Conservation (phyloP, 2,888 invertebrate genomes). For the Catocala fraxini region DNA sequence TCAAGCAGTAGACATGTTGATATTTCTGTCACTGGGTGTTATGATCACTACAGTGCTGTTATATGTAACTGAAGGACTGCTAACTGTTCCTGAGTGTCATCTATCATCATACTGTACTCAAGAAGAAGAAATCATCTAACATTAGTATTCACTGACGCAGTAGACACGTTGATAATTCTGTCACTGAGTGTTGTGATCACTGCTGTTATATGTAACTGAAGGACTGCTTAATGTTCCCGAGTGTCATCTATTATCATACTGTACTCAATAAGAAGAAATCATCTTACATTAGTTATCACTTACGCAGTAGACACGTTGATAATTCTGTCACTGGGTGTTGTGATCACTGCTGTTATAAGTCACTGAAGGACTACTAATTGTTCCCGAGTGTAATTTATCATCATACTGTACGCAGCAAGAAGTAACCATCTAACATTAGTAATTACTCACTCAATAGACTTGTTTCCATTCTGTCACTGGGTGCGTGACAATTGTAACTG, state of each 20-base stretch:
- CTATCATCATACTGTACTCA: background rate
- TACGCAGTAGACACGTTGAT: slow-evolving; percentile 13
- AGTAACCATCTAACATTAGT: background rate
- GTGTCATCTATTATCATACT: too few species aligned
- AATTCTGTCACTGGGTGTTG: slow-evolving; percentile 17
- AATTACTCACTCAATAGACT: slow-evolving; percentile 32
- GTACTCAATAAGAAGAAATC: background rate
- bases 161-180: too few species aligned
- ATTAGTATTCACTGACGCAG: too few species aligned
- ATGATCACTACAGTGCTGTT: background rate
- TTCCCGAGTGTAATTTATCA: background rate
- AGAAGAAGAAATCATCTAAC: too few species aligned
- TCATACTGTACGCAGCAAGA: background rate
- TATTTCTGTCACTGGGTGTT: too few species aligned
- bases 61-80: slow-evolving; percentile 3
- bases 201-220: too few species aligned
- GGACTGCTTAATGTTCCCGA: too few species aligned
- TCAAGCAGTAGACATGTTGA: background rate
- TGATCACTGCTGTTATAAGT: background rate
- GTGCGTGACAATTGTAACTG: too few species aligned
- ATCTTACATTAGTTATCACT: slow-evolving; percentile 14
- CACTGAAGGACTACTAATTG: slow-evolving; percentile 13
- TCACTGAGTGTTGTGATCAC: too few species aligned
- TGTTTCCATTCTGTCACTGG: slow-evolving; percentile 38
- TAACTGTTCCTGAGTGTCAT: slow-evolving; percentile 5